phyloP scores from a whole-genome alignment of 1,140 invertebrate species.

The Palaemon carinicauda region DNA sequence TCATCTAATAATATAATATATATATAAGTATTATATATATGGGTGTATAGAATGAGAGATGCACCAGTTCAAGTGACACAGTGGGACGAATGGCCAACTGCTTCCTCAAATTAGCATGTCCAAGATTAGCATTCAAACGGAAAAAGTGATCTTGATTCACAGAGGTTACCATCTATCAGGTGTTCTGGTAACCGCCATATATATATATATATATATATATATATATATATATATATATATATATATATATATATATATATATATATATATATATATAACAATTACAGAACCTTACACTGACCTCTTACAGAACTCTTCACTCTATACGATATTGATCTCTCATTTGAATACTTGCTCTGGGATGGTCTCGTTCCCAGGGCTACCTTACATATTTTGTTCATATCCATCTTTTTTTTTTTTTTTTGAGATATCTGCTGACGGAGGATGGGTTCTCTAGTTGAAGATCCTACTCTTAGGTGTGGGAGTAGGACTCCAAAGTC shows the following conservation, averaged over 20 bases:
- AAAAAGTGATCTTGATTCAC: neutral
- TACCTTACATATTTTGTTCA: too few species aligned
- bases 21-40: neutral
- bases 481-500: too few species aligned
- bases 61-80: too few species aligned
- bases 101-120: too few species aligned
- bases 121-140: neutral
- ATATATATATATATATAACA: conserved; percentile 36
- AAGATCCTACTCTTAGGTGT: too few species aligned
- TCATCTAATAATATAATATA: neutral
- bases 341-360: neutral
- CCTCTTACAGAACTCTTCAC: neutral
- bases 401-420: too few species aligned
- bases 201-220: conserved; percentile 17
- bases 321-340: neutral
- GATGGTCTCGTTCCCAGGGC: too few species aligned
- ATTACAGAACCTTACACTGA: neutral
- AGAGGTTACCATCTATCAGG: neutral
- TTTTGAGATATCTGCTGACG: too few species aligned
- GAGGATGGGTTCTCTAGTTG: too few species aligned
- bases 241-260: conserved; percentile 40
- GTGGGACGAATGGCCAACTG: too few species aligned
- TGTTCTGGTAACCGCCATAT: too few species aligned
- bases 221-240: conserved; percentile 39
- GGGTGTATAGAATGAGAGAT: neutral